Evolutionary conservation across 2,113 vertebrate genomes (phyloP), one percentile per base, ranked within the genome.

Genomic region (Mastomys natalensis): DNA sequence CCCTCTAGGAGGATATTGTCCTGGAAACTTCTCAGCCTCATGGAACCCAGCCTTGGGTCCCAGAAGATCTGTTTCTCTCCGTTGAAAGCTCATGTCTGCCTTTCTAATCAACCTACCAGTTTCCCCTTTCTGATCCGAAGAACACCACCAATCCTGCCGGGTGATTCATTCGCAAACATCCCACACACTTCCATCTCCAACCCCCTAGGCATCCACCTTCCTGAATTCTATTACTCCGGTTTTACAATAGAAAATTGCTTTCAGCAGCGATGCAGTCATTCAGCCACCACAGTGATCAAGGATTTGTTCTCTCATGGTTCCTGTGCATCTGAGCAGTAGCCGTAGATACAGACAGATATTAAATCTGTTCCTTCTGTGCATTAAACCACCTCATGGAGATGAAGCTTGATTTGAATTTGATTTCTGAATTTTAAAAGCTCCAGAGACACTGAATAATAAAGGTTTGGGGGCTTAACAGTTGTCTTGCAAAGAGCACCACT

Each of bases 181-280:
- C 89, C 92, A 72, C 96, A 95, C 85, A 76, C 29, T 70, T 92
- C 7, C 26, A 13, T 93, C 48, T 43, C 90, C 68, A 86, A 5
- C 3, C 80, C 70, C 58, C 58, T 62, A 90, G 85, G 81, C 37
- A 93, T 86, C n/a, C n/a, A 97, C 82, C 89, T 97, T 95, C 73
- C 86, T 8, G 48, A 92, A 94, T 96, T 94, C 96, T 94, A 76
- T 96, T 95, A 95, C 91, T 84, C 26, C 1, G 15, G 9, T 91
- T 92, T 97, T 95, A 95, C 91, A 89, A 89, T 24, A 95, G 95
- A 96, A 98, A 96, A 95, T 87, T 94, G 96, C 95, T 95, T 95
- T 89, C 78, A 84, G 77, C 34, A 60, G 82, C 68, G 91, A 91
- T 0, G n/a, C 94, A 96, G 95, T n/a, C 94, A 70, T 93, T 95